phyloP scores from a whole-genome alignment of 2,797 vertebrate species.

The Epinephelus awoara region DNA sequence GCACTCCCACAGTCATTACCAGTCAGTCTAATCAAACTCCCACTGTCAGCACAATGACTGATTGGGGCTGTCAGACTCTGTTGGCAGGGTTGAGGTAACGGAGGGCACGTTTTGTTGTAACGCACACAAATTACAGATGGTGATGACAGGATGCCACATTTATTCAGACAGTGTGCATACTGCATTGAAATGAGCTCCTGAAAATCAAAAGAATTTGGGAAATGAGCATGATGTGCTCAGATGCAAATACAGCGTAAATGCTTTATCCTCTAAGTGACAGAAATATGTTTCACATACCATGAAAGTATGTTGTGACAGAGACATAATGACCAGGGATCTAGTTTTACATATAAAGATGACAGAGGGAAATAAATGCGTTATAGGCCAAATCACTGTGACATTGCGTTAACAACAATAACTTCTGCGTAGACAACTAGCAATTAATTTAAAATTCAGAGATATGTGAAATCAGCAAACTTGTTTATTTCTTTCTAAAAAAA shows the following conservation, averaged over 20 bases:
- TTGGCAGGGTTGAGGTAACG: constrained; percentile 23
- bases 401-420: too few species aligned
- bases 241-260: background rate
- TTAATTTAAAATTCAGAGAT: too few species aligned
- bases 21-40: constrained; percentile 73
- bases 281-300: background rate
- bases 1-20: constrained; percentile 45
- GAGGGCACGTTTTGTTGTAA: constrained; percentile 23
- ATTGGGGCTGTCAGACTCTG: constrained; percentile 61
- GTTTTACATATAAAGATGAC: too few species aligned
- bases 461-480: too few species aligned
- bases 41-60: constrained; percentile 64
- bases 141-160: background rate
- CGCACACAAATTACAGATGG: background rate
- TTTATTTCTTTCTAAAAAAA: too few species aligned
- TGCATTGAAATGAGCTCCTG: background rate
- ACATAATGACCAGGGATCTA: background rate
- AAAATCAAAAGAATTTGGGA: background rate
- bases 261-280: background rate
- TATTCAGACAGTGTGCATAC: constrained; percentile 8
- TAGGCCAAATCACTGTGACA: too few species aligned
- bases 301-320: background rate
- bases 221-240: background rate
- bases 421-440: too few species aligned
- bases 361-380: too few species aligned